Evolutionary conservation across 2,888 invertebrate genomes (phyloP).

Genomic region (Pomacea canaliculata): DNA sequence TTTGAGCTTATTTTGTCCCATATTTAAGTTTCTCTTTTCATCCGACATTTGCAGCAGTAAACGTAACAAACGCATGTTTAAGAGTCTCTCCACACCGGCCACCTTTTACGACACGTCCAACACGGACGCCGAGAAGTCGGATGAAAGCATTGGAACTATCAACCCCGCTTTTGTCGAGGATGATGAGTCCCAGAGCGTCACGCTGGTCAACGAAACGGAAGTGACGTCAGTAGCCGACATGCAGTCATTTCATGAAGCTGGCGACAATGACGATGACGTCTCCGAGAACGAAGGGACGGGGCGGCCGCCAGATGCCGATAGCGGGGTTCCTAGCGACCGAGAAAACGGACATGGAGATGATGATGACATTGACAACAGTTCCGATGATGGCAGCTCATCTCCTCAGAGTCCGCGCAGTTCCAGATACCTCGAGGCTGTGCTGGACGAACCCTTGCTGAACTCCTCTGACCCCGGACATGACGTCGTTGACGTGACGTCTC

Average conservation of each 20-base stretch:
- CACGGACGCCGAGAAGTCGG: too few species aligned
- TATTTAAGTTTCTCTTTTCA: too few species aligned
- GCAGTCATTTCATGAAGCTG: not conserved
- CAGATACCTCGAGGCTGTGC: not conserved
- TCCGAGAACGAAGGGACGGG: conserved; percentile 16
- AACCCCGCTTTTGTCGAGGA: too few species aligned
- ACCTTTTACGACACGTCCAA: too few species aligned
- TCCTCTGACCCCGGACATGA: not conserved
- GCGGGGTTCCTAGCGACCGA: conserved; percentile 29
- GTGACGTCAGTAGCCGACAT: not conserved
- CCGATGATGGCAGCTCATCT: not conserved
- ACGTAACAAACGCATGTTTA: too few species aligned
- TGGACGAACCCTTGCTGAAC: not conserved
- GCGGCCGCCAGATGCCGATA: conserved; percentile 31
- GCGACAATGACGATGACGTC: too few species aligned
- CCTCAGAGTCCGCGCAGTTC: not conserved
- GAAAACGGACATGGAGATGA: conserved; percentile 1
- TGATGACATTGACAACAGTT: not conserved
- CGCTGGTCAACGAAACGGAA: not conserved
- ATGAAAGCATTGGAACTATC: too few species aligned
- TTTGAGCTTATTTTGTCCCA: too few species aligned
- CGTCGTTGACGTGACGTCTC: not conserved
- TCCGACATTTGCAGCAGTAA: too few species aligned
- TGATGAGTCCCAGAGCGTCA: too few species aligned
- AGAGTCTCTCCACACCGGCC: too few species aligned